Base-by-base conservation (phyloP, 2,888 invertebrate genomes). In the Eilema griseolum region DNA sequence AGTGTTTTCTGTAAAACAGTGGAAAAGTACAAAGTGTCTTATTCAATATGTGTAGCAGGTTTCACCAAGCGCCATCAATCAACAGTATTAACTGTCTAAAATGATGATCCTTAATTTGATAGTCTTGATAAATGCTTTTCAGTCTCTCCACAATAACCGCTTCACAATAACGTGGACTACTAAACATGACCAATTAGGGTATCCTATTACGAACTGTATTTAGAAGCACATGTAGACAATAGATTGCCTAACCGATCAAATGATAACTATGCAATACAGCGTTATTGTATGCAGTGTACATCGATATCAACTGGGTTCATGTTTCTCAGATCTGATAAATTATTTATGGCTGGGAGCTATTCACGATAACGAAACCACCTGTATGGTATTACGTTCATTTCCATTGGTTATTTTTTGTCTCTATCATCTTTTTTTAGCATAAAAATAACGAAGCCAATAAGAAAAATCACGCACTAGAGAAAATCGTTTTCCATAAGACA, bases 401-500 rank as follows among this genome's bases (percentile, higher is more conserved):
- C 20, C 5, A 7, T 20, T 62, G 10, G 11, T 57, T 62, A 23
- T 24, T 31, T 61, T 20, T 31, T 24, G 37, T 33, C 1, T 52
- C 7, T 52, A 52, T 52, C 52, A 26, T 63, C n/a, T 20, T 23
- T 26, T 33, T 26, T 66, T 66, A 28, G 16, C 0, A 33, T 59
- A n/a, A 62, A 63, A 33, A 67, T 46, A 70, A 59, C 12, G 28
- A 62, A 26, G 59, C 28, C 20, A 70, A 63, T 33, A 60, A 61
- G 59, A 57, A 41, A 67, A 41, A 61, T 70, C 65, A 73, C 67
- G 61, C 26, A 41, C 60, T 65, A 46, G 66, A 61, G 37, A 46
- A 77, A 80, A 71, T 73, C 61, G 69, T 80, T 59, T 70, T 69
- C 61, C 70, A 69, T 64, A 71, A 66, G 63, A 59, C 62, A 80